Percentiles rank a stretch among this genome's conserved stretches.
Evolutionary conservation across 1,140 invertebrate species (phyloP).

Genomic region (Phortica variegata): DNA sequence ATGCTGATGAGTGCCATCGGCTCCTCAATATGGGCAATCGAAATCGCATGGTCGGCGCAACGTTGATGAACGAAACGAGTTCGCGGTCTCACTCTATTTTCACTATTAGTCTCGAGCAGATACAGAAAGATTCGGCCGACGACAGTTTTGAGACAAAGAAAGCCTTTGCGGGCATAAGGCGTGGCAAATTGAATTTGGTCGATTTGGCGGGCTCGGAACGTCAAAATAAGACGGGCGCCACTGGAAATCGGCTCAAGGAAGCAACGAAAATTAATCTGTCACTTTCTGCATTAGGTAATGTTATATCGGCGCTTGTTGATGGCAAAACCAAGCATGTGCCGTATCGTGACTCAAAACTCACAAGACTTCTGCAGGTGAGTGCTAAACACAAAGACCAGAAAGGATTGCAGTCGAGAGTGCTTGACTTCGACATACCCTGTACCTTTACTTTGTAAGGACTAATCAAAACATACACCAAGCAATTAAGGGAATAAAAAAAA

Average conservation of each 20-base stretch:
- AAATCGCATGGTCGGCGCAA: conserved; percentile 80
- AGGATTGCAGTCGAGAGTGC: no score
- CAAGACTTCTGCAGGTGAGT: conserved; percentile 74
- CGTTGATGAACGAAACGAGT: conserved; percentile 91
- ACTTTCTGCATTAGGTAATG: conserved; percentile 89
- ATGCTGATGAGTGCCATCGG: conserved; percentile 73
- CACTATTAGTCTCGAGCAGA: conserved; percentile 83
- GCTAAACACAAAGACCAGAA: neutral
- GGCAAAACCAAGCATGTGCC: conserved; percentile 89
- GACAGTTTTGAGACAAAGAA: neutral
- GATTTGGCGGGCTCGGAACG: conserved; percentile 82
- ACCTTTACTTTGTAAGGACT: no score
- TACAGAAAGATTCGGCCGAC: conserved; percentile 56
- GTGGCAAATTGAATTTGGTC: conserved; percentile 86
- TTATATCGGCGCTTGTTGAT: conserved; percentile 90
- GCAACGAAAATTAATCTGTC: conserved; percentile 96
- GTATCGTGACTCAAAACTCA: conserved; percentile 92
- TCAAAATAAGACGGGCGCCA: conserved; percentile 86
- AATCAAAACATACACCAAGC: no score
- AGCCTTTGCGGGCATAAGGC: conserved; percentile 58
- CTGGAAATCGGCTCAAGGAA: conserved; percentile 86
- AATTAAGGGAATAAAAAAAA: no score
- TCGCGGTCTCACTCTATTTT: conserved; percentile 91
- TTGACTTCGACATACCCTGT: no score
- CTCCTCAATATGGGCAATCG: conserved; percentile 74